Evolutionary conservation across 1,140 invertebrate species (phyloP).

Genomic region (Lepidurus arcticus): DNA sequence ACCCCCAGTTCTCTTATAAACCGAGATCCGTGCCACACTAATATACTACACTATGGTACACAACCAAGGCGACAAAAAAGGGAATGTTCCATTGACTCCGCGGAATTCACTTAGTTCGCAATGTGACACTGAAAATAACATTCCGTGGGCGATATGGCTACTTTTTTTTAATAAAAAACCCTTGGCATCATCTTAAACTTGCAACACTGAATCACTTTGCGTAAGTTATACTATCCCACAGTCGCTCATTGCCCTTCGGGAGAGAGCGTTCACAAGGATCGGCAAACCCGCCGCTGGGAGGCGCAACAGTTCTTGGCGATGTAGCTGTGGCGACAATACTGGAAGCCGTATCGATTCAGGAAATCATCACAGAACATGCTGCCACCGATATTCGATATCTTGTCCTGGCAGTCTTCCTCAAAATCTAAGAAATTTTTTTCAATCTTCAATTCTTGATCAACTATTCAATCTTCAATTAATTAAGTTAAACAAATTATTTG

Average conservation of each 20-base stretch:
- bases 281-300: slow-evolving; percentile 42
- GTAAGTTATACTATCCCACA: too few species aligned
- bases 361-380: slow-evolving; percentile 48
- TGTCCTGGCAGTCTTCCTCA: slow-evolving; percentile 43
- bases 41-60: slow-evolving; percentile 16
- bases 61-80: neutral
- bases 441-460: too few species aligned
- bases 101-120: neutral
- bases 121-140: neutral
- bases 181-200: neutral
- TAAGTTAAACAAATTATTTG: neutral
- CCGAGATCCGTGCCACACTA: slow-evolving; percentile 13
- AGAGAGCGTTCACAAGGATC: slow-evolving; percentile 2
- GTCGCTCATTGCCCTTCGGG: neutral
- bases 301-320: slow-evolving; percentile 48
- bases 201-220: neutral
- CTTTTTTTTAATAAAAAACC: neutral
- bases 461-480: neutral
- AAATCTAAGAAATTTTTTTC: slow-evolving; percentile 23
- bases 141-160: neutral
- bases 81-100: neutral
- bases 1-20: neutral
- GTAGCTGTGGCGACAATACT: slow-evolving; percentile 48
- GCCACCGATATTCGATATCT: slow-evolving; percentile 44
- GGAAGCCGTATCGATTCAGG: slow-evolving; percentile 45